Conservation (phyloP, 2,888 invertebrate species). For the Meta bourneti region DNA sequence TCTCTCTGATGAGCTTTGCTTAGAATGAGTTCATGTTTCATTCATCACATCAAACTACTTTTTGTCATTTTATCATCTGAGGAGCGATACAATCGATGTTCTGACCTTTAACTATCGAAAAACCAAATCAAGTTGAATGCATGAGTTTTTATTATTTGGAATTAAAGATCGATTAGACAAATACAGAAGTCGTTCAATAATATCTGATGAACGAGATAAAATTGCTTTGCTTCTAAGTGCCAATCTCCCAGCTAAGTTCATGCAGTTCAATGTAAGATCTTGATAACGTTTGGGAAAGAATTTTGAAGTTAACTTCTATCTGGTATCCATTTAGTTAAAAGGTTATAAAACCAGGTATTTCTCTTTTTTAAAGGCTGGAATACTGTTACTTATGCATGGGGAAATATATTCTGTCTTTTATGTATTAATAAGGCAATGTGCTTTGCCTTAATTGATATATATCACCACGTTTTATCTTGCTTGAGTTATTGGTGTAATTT, state of each 20-base stretch:
- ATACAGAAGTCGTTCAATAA: not conserved
- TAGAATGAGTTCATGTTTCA: not conserved
- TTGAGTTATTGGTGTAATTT: not conserved
- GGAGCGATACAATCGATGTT: not conserved
- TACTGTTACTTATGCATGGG: too few species aligned
- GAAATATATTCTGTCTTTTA: not conserved
- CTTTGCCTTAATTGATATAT: not conserved
- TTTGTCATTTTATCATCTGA: not conserved
- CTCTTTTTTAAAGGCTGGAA: not conserved
- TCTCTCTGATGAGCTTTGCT: not conserved
- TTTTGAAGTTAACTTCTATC: not conserved
- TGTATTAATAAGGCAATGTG: not conserved
- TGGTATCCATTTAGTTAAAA: not conserved
- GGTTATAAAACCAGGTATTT: too few species aligned
- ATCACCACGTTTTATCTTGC: not conserved
- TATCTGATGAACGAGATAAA: not conserved
- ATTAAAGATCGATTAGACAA: too few species aligned
- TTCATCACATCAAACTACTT: not conserved
- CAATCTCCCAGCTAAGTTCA: not conserved
- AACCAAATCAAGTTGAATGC: too few species aligned
- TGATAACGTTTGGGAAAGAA: too few species aligned
- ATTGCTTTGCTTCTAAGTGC: not conserved
- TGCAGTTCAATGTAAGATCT: not conserved
- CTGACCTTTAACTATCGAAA: not conserved
- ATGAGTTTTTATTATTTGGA: too few species aligned